Conservation (phyloP, 1,140 invertebrate genomes). For the Caerostris extrusa region DNA sequence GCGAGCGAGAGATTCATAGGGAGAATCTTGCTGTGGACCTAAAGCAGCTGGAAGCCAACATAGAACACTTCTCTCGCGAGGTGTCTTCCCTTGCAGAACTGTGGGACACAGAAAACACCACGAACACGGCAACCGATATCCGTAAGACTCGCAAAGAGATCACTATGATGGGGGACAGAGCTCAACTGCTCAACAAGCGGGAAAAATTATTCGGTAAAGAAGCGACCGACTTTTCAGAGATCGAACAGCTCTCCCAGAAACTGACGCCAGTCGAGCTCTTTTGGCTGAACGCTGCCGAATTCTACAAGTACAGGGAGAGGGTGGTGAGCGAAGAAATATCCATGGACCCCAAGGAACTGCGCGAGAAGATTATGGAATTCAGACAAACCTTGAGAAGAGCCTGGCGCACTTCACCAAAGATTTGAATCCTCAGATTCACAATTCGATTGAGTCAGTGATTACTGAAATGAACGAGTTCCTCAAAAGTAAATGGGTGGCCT, state of each 20-base stretch:
- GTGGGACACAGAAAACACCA: neutral
- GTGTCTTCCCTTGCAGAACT: neutral
- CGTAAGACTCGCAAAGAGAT: constrained; percentile 51
- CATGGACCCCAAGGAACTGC: constrained; percentile 11
- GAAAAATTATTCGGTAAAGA: constrained; percentile 32
- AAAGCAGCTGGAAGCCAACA: neutral
- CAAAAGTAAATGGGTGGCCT: neutral
- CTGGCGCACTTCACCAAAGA: constrained; percentile 27
- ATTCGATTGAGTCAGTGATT: neutral
- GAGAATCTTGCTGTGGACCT: constrained; percentile 28
- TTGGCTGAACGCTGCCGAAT: constrained; percentile 59
- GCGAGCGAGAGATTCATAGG: constrained; percentile 38
- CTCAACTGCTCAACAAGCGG: constrained; percentile 34
- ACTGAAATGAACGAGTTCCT: constrained; percentile 46
- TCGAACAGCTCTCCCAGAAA: neutral
- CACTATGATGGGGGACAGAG: neutral
- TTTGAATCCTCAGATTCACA: neutral
- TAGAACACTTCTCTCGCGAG: neutral
- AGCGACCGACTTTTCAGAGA: neutral
- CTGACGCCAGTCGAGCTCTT: constrained; percentile 31
- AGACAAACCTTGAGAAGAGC: neutral
- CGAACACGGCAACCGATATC: neutral
- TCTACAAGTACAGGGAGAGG: constrained; percentile 51
- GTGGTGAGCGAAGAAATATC: neutral
- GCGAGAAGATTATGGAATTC: constrained; percentile 47